Evolutionary conservation across 2,113 vertebrate genomes (phyloP).

Genomic region (Pagrus major): DNA sequence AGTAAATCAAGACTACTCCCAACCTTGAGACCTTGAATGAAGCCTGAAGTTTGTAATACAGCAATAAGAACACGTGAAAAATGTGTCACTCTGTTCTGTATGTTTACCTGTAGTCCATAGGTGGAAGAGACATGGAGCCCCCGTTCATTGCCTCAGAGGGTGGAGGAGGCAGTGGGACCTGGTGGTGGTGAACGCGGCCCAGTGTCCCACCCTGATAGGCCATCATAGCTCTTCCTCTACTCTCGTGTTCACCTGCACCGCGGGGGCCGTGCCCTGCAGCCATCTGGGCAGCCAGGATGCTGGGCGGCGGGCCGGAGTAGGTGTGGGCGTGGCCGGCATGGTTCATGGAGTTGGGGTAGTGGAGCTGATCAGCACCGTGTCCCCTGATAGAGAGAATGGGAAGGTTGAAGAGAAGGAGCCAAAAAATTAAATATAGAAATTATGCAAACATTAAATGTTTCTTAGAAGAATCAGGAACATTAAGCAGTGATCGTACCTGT

Average conservation of each 20-base stretch:
- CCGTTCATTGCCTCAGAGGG: constrained; percentile 88
- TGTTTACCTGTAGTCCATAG: constrained; percentile 90
- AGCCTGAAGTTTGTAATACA: not conserved
- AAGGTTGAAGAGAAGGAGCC: not conserved
- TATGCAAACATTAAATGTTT: not conserved
- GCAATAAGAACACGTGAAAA: not conserved
- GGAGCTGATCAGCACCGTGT: constrained; percentile 89
- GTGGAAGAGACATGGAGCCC: constrained; percentile 84
- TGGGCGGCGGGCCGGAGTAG: constrained; percentile 86
- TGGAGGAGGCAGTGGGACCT: constrained; percentile 93
- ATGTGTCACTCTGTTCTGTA: not conserved
- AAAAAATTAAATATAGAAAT: not conserved
- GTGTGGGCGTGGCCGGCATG: constrained; percentile 89
- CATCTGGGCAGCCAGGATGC: constrained; percentile 85
- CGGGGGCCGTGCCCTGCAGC: constrained; percentile 79
- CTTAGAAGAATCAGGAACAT: not conserved
- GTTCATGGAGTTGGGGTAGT: constrained; percentile 94
- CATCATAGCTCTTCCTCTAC: constrained; percentile 86
- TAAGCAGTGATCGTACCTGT: constrained; percentile 88
- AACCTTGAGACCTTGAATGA: no score
- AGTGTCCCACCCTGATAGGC: constrained; percentile 89
- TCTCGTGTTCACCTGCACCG: constrained; percentile 89
- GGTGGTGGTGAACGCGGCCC: constrained; percentile 90
- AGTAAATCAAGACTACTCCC: no score
- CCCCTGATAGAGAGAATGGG: constrained; percentile 82